Evolutionary conservation across 2,888 invertebrate genomes (phyloP), one percentile per base, ranked within the genome.

Genomic region (Ennomos erosarius): DNA sequence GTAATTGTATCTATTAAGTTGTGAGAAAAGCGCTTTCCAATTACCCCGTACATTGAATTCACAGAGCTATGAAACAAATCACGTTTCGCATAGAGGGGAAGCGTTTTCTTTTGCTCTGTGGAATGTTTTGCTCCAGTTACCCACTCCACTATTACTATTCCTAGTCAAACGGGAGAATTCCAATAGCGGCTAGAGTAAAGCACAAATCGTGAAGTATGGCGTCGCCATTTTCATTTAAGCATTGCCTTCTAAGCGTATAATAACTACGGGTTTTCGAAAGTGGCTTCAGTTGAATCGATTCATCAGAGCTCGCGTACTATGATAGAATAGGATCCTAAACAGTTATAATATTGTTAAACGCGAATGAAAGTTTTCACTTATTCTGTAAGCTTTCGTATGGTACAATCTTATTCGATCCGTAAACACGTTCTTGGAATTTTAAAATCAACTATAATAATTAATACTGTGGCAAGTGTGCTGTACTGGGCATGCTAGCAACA

Each of bases 211-310:
- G 80, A 81, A 80, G 75, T 79, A 84, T 81, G 76, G 69, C 67
- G 69, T 76, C 67, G 68, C 69, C 65, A 59, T 73, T 78, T 80
- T 73, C 70, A 82, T 83, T 81, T 81, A n/a, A n/a, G n/a, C n/a
- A 84, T 82, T 75, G 71, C 76, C 71, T 68, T 55, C 47, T 68
- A 73, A 79, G 76, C 75, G 76, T 75, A 80, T 79, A 68, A 50
- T 46, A 56, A 76, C 78, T 74, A 73, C 76, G 76, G 68, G 65
- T 64, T 78, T 9, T 83, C 59, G 84, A 85, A 83, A 83, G 84
- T 75, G 67, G 63, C 56, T 56, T 50, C 47, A 55, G 64, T 35
- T 16, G 60, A 54, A 46, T 58, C 62, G 38, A 71, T 69, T 73
- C 65, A 71, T 68, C 60, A 62, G 59, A 49, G 34, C 53, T 50